Evolutionary conservation across 2,797 vertebrate genomes (phyloP).

Genomic region (Triplophysa yarkandensis): DNA sequence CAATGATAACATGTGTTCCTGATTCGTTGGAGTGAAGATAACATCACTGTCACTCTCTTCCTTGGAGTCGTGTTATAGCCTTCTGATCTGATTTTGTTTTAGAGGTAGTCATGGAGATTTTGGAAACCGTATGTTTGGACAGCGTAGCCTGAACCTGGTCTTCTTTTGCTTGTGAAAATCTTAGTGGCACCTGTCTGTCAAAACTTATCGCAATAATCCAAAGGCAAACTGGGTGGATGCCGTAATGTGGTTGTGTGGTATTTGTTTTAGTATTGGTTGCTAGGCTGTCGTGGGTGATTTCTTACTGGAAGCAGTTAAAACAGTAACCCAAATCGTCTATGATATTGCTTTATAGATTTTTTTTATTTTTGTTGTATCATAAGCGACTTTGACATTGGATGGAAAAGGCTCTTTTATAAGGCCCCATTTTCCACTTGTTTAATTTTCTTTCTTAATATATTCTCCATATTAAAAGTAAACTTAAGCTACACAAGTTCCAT

Average conservation of each 20-base stretch:
- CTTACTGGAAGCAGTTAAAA: not conserved
- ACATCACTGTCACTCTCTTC: constrained; percentile 6
- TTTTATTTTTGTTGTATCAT: too few species aligned
- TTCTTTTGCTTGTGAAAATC: not conserved
- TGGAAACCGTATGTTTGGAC: not conserved
- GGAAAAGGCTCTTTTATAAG: too few species aligned
- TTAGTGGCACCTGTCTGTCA: not conserved
- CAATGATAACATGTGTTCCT: constrained; percentile 32
- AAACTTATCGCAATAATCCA: not conserved
- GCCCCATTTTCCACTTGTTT: too few species aligned
- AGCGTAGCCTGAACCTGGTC: not conserved
- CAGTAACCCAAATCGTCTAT: not conserved
- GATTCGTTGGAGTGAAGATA: not conserved
- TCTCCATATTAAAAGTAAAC: too few species aligned
- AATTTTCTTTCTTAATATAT: too few species aligned
- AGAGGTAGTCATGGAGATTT: not conserved
- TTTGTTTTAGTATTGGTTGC: not conserved
- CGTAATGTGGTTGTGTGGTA: not conserved
- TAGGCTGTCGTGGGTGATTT: not conserved
- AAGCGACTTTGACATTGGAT: too few species aligned
- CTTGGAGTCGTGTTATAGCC: not conserved
- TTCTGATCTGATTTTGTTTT: constrained; percentile 10
- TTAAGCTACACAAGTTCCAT: too few species aligned
- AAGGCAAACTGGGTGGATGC: not conserved
- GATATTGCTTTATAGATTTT: too few species aligned